phyloP scores from a whole-genome alignment of 2,113 vertebrate genomes.

The Oxyura jamaicensis region DNA sequence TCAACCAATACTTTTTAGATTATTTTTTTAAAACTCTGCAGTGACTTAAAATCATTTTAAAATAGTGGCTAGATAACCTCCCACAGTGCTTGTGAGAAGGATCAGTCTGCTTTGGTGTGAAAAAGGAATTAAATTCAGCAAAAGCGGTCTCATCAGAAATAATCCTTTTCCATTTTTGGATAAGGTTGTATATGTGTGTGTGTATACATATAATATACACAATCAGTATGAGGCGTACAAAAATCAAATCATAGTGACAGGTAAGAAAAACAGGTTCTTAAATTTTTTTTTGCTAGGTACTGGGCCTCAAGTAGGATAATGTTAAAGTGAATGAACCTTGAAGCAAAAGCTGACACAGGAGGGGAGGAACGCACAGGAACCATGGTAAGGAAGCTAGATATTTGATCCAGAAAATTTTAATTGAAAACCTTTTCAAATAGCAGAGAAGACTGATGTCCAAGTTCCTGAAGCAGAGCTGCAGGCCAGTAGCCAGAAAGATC shows the following conservation, averaged over 20 bases:
- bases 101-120: neutral
- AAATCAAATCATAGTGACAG: neutral
- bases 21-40: neutral
- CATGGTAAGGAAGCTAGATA: neutral
- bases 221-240: neutral
- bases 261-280: neutral
- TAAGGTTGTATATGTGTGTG: neutral
- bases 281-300: neutral
- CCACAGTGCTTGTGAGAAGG: neutral
- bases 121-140: neutral
- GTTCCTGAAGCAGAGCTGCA: neutral
- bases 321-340: neutral
- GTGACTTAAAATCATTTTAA: rapidly evolving
- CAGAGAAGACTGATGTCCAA: neutral
- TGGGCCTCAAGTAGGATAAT: neutral
- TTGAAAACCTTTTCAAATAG: neutral
- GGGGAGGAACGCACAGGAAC: neutral
- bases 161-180: neutral
- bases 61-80: neutral
- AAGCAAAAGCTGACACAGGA: neutral
- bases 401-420: neutral
- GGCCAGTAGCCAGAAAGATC: neutral
- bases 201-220: too few species aligned
- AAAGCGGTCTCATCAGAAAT: neutral
- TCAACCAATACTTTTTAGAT: neutral